phyloP scores from a whole-genome alignment of 30 jellyfish, hydroid and myxozoan species.

The Haliclystus octoradiatus region DNA sequence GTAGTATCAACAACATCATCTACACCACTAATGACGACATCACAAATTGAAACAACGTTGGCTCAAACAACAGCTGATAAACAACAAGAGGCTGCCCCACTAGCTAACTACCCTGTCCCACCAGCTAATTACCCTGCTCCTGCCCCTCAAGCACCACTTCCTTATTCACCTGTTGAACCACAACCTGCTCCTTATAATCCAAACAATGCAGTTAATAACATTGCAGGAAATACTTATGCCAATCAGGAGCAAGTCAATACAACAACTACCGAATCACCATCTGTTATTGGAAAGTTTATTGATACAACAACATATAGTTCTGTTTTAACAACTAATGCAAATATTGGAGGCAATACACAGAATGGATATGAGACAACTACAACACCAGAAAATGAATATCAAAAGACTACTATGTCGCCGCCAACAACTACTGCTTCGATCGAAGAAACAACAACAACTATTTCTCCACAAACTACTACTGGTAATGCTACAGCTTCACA shows the following conservation, averaged over 20 bases:
- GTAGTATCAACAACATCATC: neutral
- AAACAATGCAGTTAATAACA: no score
- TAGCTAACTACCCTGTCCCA: neutral
- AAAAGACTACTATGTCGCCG: neutral
- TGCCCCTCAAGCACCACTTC: neutral
- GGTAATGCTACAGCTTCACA: neutral
- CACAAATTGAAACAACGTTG: neutral
- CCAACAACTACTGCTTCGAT: neutral
- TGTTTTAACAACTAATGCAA: no score
- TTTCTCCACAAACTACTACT: neutral
- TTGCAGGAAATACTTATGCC: neutral
- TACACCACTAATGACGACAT: neutral
- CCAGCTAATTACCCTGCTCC: neutral
- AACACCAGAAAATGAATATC: neutral
- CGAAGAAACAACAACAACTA: neutral
- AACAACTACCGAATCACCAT: neutral
- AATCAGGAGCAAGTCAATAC: neutral
- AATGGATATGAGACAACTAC: neutral
- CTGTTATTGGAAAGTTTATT: neutral
- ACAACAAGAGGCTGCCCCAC: neutral
- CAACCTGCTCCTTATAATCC: neutral
- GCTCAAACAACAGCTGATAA: conserved; percentile 5
- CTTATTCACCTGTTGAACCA: neutral
- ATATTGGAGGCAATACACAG: neutral
- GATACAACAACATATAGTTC: neutral